Percentiles rank a stretch among this genome's conserved stretches.
Evolutionary conservation across 2,888 invertebrate species (phyloP).

Genomic region (Poecilus cupreus): DNA sequence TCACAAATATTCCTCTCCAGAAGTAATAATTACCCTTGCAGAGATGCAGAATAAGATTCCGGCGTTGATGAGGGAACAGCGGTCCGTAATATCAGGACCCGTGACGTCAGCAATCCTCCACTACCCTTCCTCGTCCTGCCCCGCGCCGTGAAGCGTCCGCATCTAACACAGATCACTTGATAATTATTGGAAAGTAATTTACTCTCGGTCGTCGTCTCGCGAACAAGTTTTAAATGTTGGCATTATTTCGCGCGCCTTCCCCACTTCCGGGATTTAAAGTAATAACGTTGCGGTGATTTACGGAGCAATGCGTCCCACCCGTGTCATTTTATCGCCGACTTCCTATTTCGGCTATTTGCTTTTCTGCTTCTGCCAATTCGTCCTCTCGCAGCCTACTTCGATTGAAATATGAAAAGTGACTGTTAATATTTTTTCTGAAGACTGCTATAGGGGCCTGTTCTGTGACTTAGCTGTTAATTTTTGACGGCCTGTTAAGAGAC

Average conservation of each 20-base stretch:
- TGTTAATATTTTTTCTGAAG: too few relatives aligned
- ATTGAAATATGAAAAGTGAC: too few relatives aligned
- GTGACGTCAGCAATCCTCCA: conserved; percentile 8
- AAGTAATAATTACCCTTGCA: conserved; percentile 16
- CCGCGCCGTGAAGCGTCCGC: background rate
- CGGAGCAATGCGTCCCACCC: background rate
- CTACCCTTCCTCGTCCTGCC: background rate
- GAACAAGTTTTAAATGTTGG: conserved; percentile 29
- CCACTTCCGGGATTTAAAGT: conserved; percentile 17
- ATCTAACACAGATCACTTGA: conserved; percentile 40
- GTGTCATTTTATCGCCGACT: background rate
- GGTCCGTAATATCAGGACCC: conserved; percentile 16
- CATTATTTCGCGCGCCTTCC: conserved; percentile 9
- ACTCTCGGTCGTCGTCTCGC: conserved; percentile 4
- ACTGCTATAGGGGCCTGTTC: too few relatives aligned
- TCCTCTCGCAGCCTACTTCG: too few relatives aligned
- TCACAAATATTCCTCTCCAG: background rate
- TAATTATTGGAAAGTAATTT: conserved; percentile 43
- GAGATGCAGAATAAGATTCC: conserved; percentile 20
- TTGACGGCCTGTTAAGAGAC: too few relatives aligned
- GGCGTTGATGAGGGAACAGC: conserved; percentile 1
- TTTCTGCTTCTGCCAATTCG: too few relatives aligned
- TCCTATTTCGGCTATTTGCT: too few relatives aligned
- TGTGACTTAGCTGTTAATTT: too few relatives aligned
- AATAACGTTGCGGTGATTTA: conserved; percentile 5